A percentile compares a stretch with the other conserved stretches of the same genome.
Conservation (phyloP, 2,888 invertebrate genomes). For the Andrena dorsata region DNA sequence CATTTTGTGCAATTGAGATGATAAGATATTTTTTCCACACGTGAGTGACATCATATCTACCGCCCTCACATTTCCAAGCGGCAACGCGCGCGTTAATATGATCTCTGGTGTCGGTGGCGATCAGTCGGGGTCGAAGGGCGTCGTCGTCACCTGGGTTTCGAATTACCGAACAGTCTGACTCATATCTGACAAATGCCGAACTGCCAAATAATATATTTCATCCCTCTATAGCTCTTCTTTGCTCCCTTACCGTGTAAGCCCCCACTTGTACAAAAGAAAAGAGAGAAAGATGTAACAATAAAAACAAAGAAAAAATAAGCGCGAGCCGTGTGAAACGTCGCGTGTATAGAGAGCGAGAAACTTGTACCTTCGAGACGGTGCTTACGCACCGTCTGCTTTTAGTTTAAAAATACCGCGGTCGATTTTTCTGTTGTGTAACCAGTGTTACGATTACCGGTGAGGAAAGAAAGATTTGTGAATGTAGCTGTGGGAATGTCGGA, state of each 20-base stretch:
- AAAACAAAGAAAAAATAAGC: slow-evolving; percentile 47
- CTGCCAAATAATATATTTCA: slow-evolving; percentile 75
- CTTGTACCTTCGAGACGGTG: slow-evolving; percentile 71
- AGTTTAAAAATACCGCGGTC: slow-evolving; percentile 45
- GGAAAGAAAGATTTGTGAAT: slow-evolving; percentile 22
- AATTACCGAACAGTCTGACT: slow-evolving; percentile 69
- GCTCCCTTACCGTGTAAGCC: slow-evolving; percentile 64
- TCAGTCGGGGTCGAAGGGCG: slow-evolving; percentile 31
- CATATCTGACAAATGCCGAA: slow-evolving; percentile 72
- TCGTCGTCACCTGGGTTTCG: slow-evolving; percentile 61
- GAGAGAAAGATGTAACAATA: slow-evolving; percentile 35
- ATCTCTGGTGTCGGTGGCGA: slow-evolving; percentile 27
- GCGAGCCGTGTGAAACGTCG: slow-evolving; percentile 54
- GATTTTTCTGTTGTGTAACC: slow-evolving; percentile 21
- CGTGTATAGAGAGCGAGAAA: slow-evolving; percentile 64
- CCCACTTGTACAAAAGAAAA: slow-evolving; percentile 69
- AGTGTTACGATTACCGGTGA: slow-evolving; percentile 43
- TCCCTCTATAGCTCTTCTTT: slow-evolving; percentile 58
- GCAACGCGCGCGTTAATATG: slow-evolving; percentile 29
- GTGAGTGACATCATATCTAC: slow-evolving; percentile 46
- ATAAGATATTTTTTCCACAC: slow-evolving; percentile 60
- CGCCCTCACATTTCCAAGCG: slow-evolving; percentile 54
- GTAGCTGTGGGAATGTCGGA: background rate
- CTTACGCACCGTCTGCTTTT: slow-evolving; percentile 53
- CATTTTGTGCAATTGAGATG: slow-evolving; percentile 3